Conservation (phyloP, 2,797 vertebrate species). For the Dryobates pubescens region DNA sequence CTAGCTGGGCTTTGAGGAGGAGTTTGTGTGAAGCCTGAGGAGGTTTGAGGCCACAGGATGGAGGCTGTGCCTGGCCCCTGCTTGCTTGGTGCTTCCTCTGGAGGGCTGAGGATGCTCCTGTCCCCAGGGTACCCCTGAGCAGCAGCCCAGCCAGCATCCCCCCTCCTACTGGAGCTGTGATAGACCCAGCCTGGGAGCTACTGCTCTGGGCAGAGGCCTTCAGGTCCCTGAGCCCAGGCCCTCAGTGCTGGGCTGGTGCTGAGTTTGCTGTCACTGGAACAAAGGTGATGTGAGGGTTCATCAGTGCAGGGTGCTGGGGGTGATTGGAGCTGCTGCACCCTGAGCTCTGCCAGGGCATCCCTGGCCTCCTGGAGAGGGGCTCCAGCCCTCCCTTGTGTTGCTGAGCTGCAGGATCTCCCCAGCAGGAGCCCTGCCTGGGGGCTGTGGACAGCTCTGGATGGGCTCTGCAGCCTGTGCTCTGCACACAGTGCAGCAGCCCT, state of each 20-base stretch:
- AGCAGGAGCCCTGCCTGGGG: background rate
- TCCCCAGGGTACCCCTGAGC: background rate
- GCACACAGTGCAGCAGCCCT: background rate
- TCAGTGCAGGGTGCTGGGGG: background rate
- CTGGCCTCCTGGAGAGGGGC: background rate
- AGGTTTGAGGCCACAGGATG: rapidly evolving
- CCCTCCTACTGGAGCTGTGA: background rate
- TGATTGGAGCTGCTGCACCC: background rate
- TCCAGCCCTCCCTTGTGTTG: rapidly evolving
- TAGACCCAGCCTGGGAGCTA: background rate
- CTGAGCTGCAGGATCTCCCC: background rate
- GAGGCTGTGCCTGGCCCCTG: rapidly evolving
- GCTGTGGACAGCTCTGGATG: background rate
- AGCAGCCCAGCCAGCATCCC: background rate
- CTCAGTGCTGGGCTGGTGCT: constrained; percentile 26
- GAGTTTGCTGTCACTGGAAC: constrained; percentile 32
- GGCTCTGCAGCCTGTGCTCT: background rate
- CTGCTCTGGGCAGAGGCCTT: background rate
- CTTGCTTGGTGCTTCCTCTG: rapidly evolving
- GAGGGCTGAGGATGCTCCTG: rapidly evolving
- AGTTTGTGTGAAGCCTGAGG: background rate
- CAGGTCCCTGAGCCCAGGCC: background rate
- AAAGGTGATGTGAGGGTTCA: background rate
- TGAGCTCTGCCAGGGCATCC: rapidly evolving
- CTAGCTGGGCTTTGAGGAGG: background rate